These are phyloP conservation scores for Lethenteron reissneri DNA, from an alignment of 2,113 vertebrate species.

Conservation along the genomic window DNA sequence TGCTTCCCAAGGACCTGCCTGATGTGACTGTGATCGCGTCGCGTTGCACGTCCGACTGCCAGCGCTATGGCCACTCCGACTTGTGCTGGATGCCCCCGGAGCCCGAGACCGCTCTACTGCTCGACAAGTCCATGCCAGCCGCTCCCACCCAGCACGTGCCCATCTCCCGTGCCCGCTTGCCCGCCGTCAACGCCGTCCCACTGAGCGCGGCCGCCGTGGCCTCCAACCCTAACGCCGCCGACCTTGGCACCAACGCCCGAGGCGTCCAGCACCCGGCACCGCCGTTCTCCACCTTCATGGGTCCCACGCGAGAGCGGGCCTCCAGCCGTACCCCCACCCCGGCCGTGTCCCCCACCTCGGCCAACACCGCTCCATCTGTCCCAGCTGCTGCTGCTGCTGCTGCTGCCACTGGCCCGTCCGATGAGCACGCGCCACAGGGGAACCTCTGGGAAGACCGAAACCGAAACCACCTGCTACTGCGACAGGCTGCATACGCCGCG, in stretches of 20 bases:
- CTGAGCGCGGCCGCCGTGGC: too few species aligned
- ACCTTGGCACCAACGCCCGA: not conserved
- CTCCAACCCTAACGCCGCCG: not conserved
- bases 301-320: not conserved
- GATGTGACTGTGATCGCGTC: constrained; percentile 4
- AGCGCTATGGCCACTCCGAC: constrained; percentile 3
- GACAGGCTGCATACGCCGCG: not conserved
- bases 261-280: not conserved
- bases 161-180: too few species aligned
- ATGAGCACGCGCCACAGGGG: not conserved
- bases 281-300: not conserved
- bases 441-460: constrained; percentile 5
- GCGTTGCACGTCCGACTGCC: constrained; percentile 1
- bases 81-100: constrained; percentile 3
- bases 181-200: too few species aligned
- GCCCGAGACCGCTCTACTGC: constrained; percentile 2
- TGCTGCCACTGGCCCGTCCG: not conserved
- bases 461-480: constrained; percentile 3
- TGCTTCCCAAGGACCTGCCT: not conserved
- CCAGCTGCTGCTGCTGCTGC: too few species aligned
- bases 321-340: constrained; percentile 4
- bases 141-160: not conserved
- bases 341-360: not conserved
- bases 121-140: constrained; percentile 3
- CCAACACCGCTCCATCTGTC: not conserved